Evolutionary conservation across 2,888 invertebrate genomes (phyloP), one percentile per base, ranked within the genome.

Genomic region (Metallyticus violacea): DNA sequence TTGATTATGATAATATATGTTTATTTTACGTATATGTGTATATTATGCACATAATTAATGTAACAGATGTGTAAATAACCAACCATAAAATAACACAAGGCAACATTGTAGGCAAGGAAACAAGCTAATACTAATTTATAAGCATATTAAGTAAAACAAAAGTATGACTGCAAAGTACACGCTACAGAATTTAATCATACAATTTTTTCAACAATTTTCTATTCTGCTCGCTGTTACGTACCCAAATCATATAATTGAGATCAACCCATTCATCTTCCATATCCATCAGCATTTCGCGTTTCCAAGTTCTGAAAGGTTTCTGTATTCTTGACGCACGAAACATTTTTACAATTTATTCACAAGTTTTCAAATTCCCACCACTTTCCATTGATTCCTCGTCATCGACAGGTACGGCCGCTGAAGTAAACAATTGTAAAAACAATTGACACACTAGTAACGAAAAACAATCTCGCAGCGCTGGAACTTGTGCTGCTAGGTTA

Each of bases 241-340:
- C 91, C 91, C 91, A 91, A 85, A 91, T 91, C 81, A 90, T 90
- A 22, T 87, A 86, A 86, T 90, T 88, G 87, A 91, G 88, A 83
- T 89, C 88, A 80, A 90, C 89, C 91, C 91, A 91, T 78, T 91
- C 91, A 86, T 89, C 86, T 88, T 90, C 90, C 88, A 91, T 88
- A 25, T 89, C 88, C 79, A 89, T 87, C 30, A 89, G 89, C 82
- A 91, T 90, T 87, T 87, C 87, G 40, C 79, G 30, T 81, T 86
- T 86, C 28, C 85, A 82, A 29, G 29, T 81, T 77, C 26, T 79
- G 15, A 30, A 76, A 82, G 77, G 7, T 40, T 15, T 62, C 1
- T 22, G 40, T 15, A 62, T 15, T 62, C 40, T 62, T 15, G 15
- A 22, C 22, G 3, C 40, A 62, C 40, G 40, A 62, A 15, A 62